These are phyloP conservation scores for Trichonephila inaurata DNA, from an alignment of 1,140 invertebrate species.

Conservation along the genomic window DNA sequence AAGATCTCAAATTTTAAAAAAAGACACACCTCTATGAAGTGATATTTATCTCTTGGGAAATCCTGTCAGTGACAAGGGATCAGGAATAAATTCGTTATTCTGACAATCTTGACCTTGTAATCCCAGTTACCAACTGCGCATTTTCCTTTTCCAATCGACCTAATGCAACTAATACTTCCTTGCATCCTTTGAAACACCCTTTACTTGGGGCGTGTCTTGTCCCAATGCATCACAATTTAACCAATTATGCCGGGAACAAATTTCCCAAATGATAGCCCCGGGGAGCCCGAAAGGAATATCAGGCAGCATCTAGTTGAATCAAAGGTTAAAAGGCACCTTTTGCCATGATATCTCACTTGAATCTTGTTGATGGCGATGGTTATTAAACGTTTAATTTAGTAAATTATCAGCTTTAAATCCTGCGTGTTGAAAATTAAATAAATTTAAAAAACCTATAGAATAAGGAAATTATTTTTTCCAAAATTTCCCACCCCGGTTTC, in stretches of 20 bases:
- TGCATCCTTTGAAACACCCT: background rate
- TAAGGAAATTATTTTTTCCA: background rate
- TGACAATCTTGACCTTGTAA: background rate
- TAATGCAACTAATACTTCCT: background rate
- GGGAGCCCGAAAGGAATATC: background rate
- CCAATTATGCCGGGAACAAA: constrained; percentile 3
- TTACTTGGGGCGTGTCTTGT: background rate
- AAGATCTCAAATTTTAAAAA: background rate
- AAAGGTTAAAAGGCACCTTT: constrained; percentile 29
- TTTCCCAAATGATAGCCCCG: background rate
- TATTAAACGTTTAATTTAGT: constrained; percentile 17
- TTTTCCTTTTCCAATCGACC: background rate
- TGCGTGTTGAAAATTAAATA: background rate
- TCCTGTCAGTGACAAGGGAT: background rate
- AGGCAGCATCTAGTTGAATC: background rate
- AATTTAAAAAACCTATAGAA: background rate
- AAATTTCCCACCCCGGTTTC: too few relatives aligned
- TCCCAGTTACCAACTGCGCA: background rate
- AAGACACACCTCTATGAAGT: background rate
- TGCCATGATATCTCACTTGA: background rate
- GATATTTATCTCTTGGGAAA: background rate
- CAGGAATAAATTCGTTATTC: background rate
- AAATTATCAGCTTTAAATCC: background rate
- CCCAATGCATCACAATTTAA: constrained; percentile 51
- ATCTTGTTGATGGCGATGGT: constrained; percentile 11